Evolutionary conservation across 2,888 invertebrate genomes (phyloP), one percentile per base, ranked within the genome.

Genomic region (Polyommatus iphigenia): DNA sequence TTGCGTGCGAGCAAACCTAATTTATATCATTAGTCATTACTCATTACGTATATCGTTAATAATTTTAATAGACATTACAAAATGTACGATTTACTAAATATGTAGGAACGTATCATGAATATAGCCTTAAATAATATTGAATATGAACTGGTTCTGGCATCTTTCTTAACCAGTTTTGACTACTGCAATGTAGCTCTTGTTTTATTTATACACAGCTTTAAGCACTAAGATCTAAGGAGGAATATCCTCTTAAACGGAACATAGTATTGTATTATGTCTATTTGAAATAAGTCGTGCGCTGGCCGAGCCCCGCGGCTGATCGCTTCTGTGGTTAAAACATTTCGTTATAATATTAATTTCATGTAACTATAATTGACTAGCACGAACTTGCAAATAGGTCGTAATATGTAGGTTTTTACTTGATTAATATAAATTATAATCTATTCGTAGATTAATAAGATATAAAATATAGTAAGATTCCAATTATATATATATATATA

Each of bases 221-320:
- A 71, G 36, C 7, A 67, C 59, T 79, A 29, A 73, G 57, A 36
- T 78, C 84, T 84, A 81, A 82, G 80, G 81, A 77, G 82, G 82
- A 82, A 80, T 84, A 82, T 84, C 83, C 82, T 83, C 84, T 82
- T 81, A 83, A 85, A 84, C 81, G 79, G 80, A 79, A 79, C 83
- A 82, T 82, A 80, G 78, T 81, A 83, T 83, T 85, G 86, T 87
- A 85, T 85, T 85, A 87, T 83, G 87, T 86, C 85, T 81, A 84
- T 85, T 85, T 85, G 86, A 85, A 85, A 88, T 90, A 88, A 91
- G 89, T 92, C 92, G 92, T 93, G 92, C 91, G 88, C 87, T 87
- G 86, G 84, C 85, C 83, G 85, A 83, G 83, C 92, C 93, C 91
- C 83, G 82, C 81, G 89, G 92, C 90, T 85, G 90, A 90, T 89